Evolutionary conservation across 1,140 invertebrate genomes (phyloP).

Genomic region (Bombus pascuorum): DNA sequence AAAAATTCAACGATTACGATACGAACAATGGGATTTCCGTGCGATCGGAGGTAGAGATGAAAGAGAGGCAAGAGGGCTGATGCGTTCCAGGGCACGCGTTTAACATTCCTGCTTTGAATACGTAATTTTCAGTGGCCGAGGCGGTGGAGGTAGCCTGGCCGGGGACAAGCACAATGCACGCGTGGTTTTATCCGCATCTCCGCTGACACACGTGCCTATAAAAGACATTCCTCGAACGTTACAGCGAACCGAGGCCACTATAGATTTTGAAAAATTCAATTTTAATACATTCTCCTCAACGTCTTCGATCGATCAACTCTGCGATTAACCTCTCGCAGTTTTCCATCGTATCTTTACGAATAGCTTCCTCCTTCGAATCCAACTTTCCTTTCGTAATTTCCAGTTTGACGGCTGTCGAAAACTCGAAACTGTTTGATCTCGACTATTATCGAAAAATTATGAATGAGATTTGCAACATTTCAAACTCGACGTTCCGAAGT

Average conservation of each 20-base stretch:
- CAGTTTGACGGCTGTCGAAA: background rate
- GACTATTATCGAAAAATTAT: background rate
- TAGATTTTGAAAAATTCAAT: background rate
- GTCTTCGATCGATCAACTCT: background rate
- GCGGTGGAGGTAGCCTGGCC: too few relatives aligned
- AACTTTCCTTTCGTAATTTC: background rate
- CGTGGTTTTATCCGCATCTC: background rate
- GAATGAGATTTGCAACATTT: background rate
- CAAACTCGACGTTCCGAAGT: background rate
- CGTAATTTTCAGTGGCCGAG: conserved; percentile 14
- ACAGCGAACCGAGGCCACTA: background rate
- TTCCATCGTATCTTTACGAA: too few relatives aligned
- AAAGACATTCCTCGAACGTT: conserved; percentile 21
- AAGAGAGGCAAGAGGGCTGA: background rate
- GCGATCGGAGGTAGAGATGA: background rate
- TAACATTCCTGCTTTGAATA: conserved; percentile 45
- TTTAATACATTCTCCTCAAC: background rate
- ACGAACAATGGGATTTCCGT: conserved; percentile 23
- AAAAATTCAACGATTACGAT: conserved; percentile 24
- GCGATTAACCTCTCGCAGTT: background rate
- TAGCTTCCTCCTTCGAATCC: background rate
- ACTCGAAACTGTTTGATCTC: too few relatives aligned
- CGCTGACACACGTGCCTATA: background rate
- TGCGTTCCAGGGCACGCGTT: conserved; percentile 42
- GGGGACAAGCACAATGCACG: background rate